Base-by-base conservation (phyloP, 2,888 invertebrate genomes). In the Drosophila nr. perissopoda region DNA sequence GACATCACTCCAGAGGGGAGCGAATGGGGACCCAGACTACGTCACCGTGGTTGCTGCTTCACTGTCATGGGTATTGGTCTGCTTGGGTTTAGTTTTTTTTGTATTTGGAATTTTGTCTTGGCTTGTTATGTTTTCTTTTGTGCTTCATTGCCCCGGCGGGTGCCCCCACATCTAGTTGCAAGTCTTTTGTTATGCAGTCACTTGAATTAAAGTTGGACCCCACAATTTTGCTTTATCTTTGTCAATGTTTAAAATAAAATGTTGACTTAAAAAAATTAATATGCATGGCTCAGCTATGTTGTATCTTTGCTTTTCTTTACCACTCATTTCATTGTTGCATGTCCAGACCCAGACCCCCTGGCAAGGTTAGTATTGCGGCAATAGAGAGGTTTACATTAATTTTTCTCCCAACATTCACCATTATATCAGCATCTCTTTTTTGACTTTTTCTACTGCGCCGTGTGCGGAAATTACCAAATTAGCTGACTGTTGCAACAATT, bases 101-200 rank as follows among this genome's bases (percentile, higher is more conserved):
- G 45, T 21, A 21, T 21, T 54, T 53, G 33, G 40, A 36, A 52
- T 21, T 51, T 53, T 54, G 18, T 36, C 33, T 60, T 21, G 49
- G 7, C 40, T 48, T 70, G 53, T 63, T 48, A 38, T 48, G 54
- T 51, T 48, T 66, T 68, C 66, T 61, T 64, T 40, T 58, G 36
- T 61, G 69, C 86, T 77, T 80, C 74, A 85, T 75, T 87, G 80
- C 60, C 64, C 36, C 53, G 2, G 56, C 38, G 53, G 34, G 25
- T 56, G 36, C 56, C 76, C 59, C 57, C 69, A 61, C 73, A 58
- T 51, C 34, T 31, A 60, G 88, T 74, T 86, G 88, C 86, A 86
- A 80, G 83, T 69, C 56, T 66, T 75, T 80, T 76, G 83, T 84
- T 84, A 84, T 88, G 86, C 83, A 85, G 86, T 85, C 88, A 69